Base-by-base conservation (phyloP, 2,797 vertebrate genomes). In the Channa striata region DNA sequence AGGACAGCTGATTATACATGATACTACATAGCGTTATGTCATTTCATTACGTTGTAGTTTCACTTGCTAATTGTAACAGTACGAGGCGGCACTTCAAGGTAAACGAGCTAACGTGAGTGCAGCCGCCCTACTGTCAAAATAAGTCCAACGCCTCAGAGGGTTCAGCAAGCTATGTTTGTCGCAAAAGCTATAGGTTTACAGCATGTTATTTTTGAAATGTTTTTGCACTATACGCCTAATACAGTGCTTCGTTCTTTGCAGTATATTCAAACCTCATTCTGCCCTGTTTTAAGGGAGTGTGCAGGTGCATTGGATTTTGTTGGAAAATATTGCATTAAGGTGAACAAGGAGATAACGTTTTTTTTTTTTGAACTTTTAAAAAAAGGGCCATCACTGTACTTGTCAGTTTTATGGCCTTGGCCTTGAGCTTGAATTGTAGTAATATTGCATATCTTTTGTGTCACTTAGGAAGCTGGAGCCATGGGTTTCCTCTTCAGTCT, bases 401-500 rank as follows among this genome's bases (percentile, higher is more conserved):
- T 2, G 16, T 59, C 8, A 25, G 9, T 44, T 48, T 21, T 13
- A 11, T 62, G 34, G 8, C 25, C 23, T 33, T 64, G 72, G 9
- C 43, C 19, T 0, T 8, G 21, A 1, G 37, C 11, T 46, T 12
- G 1, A 9, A 19, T 2, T 65, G 8, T 21, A 2, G 1, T 64
- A n/a, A 56, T 47, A 58, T 37, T 71, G 17, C 72, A 11, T 65
- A 37, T 83, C 19, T 73, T 30, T 4, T 13, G 46, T 91, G 73
- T 58, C 47, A 82, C 78, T 82, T 74, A 95, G 94, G 86, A 80
- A 73, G 83, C 86, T 87, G 72, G 90, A 94, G 94, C 90, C 89
- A 95, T 96, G 96, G 95, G 87, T 84, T 92, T 93, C 89, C 82
- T 79, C 83, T 70, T 92, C 89, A 88, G 82, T 90, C 78, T 86